Conservation (phyloP, 2,113 vertebrate genomes). For the Oceanodroma tethys region DNA sequence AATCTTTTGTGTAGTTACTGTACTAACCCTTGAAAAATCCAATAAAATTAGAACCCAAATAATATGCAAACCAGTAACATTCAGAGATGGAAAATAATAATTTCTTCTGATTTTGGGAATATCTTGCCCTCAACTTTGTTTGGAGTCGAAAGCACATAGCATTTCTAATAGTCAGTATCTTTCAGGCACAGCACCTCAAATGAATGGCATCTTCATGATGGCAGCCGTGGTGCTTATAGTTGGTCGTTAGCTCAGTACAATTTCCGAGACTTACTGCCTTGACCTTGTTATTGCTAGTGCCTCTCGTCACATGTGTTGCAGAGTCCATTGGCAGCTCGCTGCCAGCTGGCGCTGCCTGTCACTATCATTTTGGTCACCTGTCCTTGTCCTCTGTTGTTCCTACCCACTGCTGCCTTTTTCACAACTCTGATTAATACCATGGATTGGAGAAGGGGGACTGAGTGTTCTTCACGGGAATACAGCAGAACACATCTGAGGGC, state of each 20-base stretch:
- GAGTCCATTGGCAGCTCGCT: not conserved
- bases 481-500: not conserved
- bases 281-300: not conserved
- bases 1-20: not conserved
- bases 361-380: not conserved
- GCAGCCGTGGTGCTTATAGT: not conserved
- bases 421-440: not conserved
- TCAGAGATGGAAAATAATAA: not conserved
- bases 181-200: not conserved
- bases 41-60: not conserved
- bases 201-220: not conserved
- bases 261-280: not conserved
- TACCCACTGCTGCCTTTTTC: not conserved
- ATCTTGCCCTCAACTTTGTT: not conserved
- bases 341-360: not conserved
- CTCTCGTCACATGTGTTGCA: not conserved
- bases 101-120: not conserved
- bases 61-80: not conserved
- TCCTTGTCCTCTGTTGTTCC: not conserved
- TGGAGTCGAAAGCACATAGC: rapidly evolving
- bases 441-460: not conserved
- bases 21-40: not conserved
- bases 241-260: not conserved
- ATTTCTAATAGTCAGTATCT: not conserved
- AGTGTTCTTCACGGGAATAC: not conserved